Evolutionary conservation across 2,797 vertebrate genomes (phyloP), one percentile per base, ranked within the genome.

Genomic region (Lates japonicus): DNA sequence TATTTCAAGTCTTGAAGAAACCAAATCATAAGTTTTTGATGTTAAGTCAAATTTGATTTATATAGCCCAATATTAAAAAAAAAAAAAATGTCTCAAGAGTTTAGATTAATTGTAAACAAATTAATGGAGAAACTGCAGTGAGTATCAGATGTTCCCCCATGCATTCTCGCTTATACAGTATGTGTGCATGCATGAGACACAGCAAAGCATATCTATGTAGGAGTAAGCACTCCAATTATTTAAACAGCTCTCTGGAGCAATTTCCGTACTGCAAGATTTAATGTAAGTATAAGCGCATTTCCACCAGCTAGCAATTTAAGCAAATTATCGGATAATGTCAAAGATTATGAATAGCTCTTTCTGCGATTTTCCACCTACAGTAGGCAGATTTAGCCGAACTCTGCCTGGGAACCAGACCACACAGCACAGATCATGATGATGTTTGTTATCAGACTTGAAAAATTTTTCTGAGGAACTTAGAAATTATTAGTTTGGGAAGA

Each of bases 161-260:
- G 46, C 25, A 37, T 57, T 54, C 58, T 7, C 10, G 1, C 42
- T 81, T 22, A 60, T 67, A 22, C 9, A 4, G 14, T 13, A 14
- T 71, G 67, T 61, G 60, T 51, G 25, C 65, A 6, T 54, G 66
- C 64, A 57, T 10, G 54, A 74, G 68, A 79, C 51, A 51, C 20
- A 63, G 68, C 25, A 48, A 54, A 66, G 52, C 31, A 49, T 22
- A 67, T 76, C 51, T 74, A 48, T 55, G 84, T 70, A 73, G 77
- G 72, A 88, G 84, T 83, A 58, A 72, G 64, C 84, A 74, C 76
- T 71, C 60, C 81, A 85, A 81, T 88, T 84, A 85, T 76, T 88
- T 63, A 68, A 85, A 84, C 67, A 76, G 70, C 78, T 80, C 70
- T 82, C 74, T 48, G 70, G 70, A 87, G 72, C 74, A 59, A 70